phyloP scores from a whole-genome alignment of 1,140 invertebrate species.

The Hyles euphorbiae region DNA sequence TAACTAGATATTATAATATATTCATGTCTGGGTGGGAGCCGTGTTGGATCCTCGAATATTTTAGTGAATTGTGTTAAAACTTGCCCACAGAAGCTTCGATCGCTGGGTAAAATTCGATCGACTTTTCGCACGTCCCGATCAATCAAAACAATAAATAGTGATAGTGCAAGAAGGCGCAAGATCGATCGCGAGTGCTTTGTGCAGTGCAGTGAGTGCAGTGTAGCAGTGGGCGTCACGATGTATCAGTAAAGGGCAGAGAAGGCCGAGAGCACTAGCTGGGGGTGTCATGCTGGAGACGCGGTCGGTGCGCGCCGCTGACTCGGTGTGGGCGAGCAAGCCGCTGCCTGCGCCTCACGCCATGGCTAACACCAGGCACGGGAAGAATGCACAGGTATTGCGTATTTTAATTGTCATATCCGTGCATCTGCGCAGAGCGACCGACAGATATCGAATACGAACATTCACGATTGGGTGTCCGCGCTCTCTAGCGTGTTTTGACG shows the following conservation, averaged over 20 bases:
- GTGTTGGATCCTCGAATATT: too few relatives aligned
- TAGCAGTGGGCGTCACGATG: slow-evolving; percentile 41
- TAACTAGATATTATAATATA: slow-evolving; percentile 16
- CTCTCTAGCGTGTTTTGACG: too few relatives aligned
- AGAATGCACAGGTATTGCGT: slow-evolving; percentile 60
- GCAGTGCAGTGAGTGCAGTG: slow-evolving; percentile 55
- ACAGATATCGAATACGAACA: too few relatives aligned
- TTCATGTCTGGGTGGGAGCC: too few relatives aligned
- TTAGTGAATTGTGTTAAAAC: too few relatives aligned
- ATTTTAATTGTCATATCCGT: neutral
- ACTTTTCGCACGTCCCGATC: slow-evolving; percentile 56
- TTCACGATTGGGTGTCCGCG: too few relatives aligned
- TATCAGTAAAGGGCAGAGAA: slow-evolving; percentile 45
- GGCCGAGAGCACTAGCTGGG: slow-evolving; percentile 34
- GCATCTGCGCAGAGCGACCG: neutral
- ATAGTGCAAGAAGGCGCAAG: slow-evolving; percentile 14
- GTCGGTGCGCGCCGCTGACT: slow-evolving; percentile 71
- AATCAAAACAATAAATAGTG: slow-evolving; percentile 50
- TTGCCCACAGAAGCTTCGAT: too few relatives aligned
- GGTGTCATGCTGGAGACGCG: slow-evolving; percentile 76
- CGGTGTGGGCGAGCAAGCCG: slow-evolving; percentile 74
- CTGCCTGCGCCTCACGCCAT: slow-evolving; percentile 74
- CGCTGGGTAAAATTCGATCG: slow-evolving; percentile 55
- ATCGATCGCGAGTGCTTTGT: slow-evolving; percentile 30
- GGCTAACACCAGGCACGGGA: slow-evolving; percentile 72